Evolutionary conservation across 2,113 vertebrate genomes (phyloP).

Genomic region (Anolis carolinensis): DNA sequence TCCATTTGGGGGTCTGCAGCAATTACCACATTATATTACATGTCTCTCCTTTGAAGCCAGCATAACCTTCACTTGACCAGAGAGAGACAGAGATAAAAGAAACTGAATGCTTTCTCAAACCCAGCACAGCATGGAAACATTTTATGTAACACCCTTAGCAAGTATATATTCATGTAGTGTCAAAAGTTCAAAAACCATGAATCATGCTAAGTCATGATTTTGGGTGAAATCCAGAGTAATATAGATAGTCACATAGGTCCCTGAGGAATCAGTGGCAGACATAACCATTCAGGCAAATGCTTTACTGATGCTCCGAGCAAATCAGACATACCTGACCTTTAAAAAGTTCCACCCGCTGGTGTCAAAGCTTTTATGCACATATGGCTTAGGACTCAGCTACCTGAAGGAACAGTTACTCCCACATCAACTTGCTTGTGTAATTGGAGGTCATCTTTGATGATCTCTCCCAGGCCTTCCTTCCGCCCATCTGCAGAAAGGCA

Average conservation of each 20-base stretch:
- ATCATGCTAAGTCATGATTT: background rate
- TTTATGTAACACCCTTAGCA: background rate
- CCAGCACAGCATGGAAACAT: background rate
- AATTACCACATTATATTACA: background rate
- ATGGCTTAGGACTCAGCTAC: background rate
- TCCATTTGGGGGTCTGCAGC: background rate
- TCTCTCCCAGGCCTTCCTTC: background rate
- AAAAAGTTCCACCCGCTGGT: too few relatives aligned
- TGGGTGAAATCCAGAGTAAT: background rate
- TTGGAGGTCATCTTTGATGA: background rate
- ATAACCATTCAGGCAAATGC: background rate
- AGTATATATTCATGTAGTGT: background rate
- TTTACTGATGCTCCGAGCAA: background rate
- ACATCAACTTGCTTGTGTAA: background rate
- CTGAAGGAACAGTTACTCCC: background rate
- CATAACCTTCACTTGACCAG: background rate
- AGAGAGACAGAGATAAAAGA: background rate
- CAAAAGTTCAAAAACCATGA: slow-evolving; percentile 3
- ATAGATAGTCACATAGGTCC: background rate
- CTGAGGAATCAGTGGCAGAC: background rate
- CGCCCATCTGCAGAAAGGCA: background rate
- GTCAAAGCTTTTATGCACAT: background rate
- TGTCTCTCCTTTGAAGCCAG: slow-evolving; percentile 2
- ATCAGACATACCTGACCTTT: background rate
- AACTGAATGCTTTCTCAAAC: background rate